Percentiles rank a stretch among this genome's conserved stretches.
These are phyloP conservation scores for Drosophila mayaguana DNA, from an alignment of 2,888 invertebrate genomes.

Conservation along the genomic window DNA sequence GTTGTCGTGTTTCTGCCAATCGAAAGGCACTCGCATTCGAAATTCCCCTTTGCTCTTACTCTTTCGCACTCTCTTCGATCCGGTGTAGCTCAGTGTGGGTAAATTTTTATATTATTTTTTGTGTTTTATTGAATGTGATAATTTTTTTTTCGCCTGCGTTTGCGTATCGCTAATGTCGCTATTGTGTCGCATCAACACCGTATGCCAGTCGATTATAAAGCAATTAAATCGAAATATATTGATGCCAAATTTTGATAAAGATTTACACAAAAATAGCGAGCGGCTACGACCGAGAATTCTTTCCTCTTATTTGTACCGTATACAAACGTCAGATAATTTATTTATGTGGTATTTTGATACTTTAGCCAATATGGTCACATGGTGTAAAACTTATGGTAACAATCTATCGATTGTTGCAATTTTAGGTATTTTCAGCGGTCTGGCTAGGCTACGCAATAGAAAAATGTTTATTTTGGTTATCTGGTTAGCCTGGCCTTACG, in stretches of 20 bases:
- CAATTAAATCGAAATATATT: conserved; percentile 18
- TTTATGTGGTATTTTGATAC: conserved; percentile 6
- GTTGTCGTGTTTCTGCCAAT: conserved; percentile 51
- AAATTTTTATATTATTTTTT: neutral
- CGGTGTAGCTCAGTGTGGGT: conserved; percentile 20
- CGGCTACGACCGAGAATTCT: conserved; percentile 25
- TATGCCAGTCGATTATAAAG: conserved; percentile 12
- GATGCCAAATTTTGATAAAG: conserved; percentile 47
- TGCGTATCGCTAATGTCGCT: conserved; percentile 7
- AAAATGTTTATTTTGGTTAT: neutral
- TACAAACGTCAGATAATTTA: conserved; percentile 1
- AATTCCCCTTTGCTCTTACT: conserved; percentile 1
- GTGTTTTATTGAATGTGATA: conserved; percentile 1
- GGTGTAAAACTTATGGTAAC: neutral
- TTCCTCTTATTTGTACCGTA: conserved; percentile 18
- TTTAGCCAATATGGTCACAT: conserved; percentile 20
- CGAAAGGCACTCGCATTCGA: conserved; percentile 42
- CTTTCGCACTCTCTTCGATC: conserved; percentile 12
- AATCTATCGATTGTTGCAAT: neutral
- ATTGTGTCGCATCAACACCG: conserved; percentile 11
- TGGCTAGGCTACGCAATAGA: conserved; percentile 17
- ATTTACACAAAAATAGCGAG: conserved; percentile 32
- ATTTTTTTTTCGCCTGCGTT: neutral
- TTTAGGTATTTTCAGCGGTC: conserved; percentile 7
- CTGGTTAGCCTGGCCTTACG: conserved; percentile 19